Percentiles rank a stretch among this genome's conserved stretches.
Evolutionary conservation across 2,888 invertebrate species (phyloP).

Genomic region (Sialis lutaria): DNA sequence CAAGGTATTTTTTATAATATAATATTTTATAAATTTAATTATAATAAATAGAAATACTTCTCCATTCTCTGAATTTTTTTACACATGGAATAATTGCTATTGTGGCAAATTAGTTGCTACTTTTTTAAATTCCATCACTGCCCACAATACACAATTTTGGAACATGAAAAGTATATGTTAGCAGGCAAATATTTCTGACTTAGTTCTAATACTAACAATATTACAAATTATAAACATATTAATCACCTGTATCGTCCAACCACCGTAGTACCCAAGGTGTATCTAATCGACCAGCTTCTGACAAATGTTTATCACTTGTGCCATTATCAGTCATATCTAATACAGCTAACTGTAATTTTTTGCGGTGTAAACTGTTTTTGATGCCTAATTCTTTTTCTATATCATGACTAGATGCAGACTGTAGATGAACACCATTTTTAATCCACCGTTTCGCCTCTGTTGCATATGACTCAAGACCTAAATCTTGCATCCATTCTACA

Average conservation of each 20-base stretch:
- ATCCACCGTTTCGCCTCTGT: constrained; percentile 71
- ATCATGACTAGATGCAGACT: constrained; percentile 58
- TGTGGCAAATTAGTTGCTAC: too few relatives aligned
- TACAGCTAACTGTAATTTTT: constrained; percentile 70
- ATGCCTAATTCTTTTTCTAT: constrained; percentile 79
- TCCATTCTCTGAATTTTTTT: too few relatives aligned
- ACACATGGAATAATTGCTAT: too few relatives aligned
- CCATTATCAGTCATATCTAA: constrained; percentile 37
- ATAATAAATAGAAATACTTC: too few relatives aligned
- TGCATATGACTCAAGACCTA: constrained; percentile 63
- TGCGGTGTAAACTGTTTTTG: constrained; percentile 74
- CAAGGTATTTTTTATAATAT: too few relatives aligned
- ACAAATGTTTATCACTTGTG: constrained; percentile 20
- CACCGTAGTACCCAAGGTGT: constrained; percentile 73
- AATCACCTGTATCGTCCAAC: constrained; percentile 76
- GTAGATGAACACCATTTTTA: constrained; percentile 58
- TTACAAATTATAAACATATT: too few relatives aligned
- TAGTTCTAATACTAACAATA: too few relatives aligned
- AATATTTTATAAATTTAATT: too few relatives aligned
- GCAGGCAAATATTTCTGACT: too few relatives aligned
- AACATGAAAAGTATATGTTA: too few relatives aligned
- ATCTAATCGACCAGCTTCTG: constrained; percentile 38
- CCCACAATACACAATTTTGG: too few relatives aligned
- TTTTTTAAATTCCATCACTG: too few relatives aligned
- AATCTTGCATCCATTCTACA: constrained; percentile 62